Conservation (phyloP, 2,113 vertebrate species). For the Entomyzon cyanotis region DNA sequence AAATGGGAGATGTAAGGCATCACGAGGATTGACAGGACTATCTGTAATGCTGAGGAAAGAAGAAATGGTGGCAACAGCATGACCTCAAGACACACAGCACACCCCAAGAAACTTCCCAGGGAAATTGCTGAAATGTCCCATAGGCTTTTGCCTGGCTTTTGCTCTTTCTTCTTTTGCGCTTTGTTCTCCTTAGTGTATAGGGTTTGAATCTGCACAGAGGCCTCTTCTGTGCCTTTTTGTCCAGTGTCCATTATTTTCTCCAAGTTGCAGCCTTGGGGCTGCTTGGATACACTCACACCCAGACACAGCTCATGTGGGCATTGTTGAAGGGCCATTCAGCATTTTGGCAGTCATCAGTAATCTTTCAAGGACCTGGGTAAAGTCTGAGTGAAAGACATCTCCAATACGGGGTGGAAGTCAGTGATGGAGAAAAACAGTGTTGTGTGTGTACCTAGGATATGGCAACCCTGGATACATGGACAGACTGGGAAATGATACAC, state of each 20-base stretch:
- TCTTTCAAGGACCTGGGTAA: background rate
- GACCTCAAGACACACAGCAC: background rate
- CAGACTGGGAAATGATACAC: background rate
- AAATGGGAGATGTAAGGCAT: background rate
- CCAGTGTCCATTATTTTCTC: background rate
- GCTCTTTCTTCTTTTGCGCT: background rate
- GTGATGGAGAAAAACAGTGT: background rate
- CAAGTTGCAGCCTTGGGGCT: background rate
- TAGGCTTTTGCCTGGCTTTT: background rate
- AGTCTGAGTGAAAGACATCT: background rate
- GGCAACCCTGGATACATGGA: background rate
- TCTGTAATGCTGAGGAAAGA: background rate
- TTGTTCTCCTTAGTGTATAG: background rate
- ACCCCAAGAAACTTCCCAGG: background rate
- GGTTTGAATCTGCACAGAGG: background rate
- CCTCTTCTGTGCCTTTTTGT: background rate
- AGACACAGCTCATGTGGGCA: background rate
- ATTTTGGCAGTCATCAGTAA: background rate
- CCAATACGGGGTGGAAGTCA: background rate
- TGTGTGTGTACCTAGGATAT: rapidly evolving
- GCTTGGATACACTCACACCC: background rate
- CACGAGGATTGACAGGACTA: background rate
- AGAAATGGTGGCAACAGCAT: background rate
- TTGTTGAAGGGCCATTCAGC: background rate
- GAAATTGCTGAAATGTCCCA: background rate